Evolutionary conservation across 2,113 vertebrate genomes (phyloP).

Genomic region (Butorides virescens): DNA sequence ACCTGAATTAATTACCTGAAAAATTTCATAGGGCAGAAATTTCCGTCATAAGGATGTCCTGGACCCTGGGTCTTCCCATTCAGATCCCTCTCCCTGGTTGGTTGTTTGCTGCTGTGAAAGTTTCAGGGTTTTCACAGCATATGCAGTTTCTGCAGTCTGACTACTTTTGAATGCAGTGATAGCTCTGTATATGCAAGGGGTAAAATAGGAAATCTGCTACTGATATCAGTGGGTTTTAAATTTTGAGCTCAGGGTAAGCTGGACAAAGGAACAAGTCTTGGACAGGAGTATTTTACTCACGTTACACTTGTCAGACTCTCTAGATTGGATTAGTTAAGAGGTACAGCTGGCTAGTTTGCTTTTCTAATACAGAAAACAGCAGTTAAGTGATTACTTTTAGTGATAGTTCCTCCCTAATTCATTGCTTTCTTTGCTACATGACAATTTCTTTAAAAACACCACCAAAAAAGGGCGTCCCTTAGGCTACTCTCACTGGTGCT

Average conservation of each 20-base stretch:
- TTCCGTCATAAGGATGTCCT: neutral
- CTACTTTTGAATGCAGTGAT: neutral
- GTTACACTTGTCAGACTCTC: neutral
- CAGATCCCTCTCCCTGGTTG: neutral
- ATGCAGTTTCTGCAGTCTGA: rapidly evolving
- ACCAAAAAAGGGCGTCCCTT: neutral
- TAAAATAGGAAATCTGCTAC: neutral
- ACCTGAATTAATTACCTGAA: conserved; percentile 16
- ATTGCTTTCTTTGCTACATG: neutral
- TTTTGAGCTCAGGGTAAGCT: neutral
- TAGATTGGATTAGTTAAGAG: neutral
- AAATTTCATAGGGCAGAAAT: neutral
- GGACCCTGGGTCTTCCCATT: neutral
- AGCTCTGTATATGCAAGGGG: neutral
- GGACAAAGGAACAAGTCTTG: neutral
- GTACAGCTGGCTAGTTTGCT: neutral
- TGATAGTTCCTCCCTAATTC: neutral
- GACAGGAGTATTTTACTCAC: neutral
- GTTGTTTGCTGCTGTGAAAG: neutral
- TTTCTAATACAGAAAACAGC: neutral
- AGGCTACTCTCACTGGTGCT: neutral
- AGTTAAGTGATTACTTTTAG: neutral
- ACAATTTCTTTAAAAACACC: neutral
- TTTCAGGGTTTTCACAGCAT: neutral
- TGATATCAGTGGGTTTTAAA: neutral